phyloP scores from a whole-genome alignment of 2,113 vertebrate species.

The Chaetops frenatus region DNA sequence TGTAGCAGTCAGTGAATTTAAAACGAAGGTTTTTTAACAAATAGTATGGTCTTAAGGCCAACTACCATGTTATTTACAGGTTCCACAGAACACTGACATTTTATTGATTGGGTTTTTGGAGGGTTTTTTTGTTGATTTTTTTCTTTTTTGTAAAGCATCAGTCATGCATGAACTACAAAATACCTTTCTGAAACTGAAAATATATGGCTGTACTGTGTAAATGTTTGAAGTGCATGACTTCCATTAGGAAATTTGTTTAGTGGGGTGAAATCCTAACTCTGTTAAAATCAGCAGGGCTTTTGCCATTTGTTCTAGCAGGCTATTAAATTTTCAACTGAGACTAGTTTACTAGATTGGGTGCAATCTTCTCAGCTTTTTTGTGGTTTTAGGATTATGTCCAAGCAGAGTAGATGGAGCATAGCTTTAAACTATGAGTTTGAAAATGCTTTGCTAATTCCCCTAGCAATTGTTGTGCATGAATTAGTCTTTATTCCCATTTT shows the following conservation, averaged over 20 bases:
- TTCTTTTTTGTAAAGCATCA: neutral
- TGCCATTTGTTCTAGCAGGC: conserved; percentile 26
- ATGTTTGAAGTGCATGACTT: conserved; percentile 9
- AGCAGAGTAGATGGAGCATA: neutral
- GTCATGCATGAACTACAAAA: neutral
- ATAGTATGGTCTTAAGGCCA: neutral
- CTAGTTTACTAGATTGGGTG: neutral
- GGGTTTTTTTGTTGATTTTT: neutral
- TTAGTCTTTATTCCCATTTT: neutral
- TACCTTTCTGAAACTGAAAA: conserved; percentile 9
- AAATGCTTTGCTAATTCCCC: neutral
- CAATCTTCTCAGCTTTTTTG: neutral
- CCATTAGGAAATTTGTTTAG: neutral
- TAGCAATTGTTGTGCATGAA: neutral
- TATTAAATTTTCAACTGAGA: neutral
- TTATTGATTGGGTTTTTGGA: neutral
- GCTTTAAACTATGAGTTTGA: neutral
- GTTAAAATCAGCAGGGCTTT: conserved; percentile 31
- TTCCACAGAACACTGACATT: neutral
- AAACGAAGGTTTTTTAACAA: neutral
- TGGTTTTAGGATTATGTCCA: neutral
- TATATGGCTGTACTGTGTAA: neutral
- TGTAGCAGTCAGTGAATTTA: neutral
- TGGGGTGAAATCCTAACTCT: conserved; percentile 24
- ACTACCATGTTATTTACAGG: neutral